Evolutionary conservation across 2,888 invertebrate genomes (phyloP), one percentile per base, ranked within the genome.

Genomic region (Caenorhabditis parvicauda): DNA sequence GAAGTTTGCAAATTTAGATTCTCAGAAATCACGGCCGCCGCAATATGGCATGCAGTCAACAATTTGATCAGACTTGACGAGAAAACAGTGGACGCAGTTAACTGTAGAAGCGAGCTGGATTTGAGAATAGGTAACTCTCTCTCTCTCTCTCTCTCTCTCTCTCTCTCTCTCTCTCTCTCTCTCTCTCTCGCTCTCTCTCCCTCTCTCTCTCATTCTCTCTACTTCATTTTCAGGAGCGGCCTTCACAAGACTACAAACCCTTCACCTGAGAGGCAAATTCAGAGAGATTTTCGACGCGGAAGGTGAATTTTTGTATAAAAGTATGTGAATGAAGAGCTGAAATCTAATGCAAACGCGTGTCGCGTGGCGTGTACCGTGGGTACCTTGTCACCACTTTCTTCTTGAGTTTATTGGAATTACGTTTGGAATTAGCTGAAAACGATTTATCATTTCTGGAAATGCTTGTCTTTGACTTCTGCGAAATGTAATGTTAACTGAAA

Each of bases 171-270:
- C n/a, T 32, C 9, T 32, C n/a, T 32, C 35, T 32, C n/a, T n/a
- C n/a, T n/a, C n/a, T n/a, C n/a, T n/a, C n/a, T n/a, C n/a, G n/a
- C n/a, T n/a, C n/a, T n/a, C n/a, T n/a, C n/a, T n/a, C n/a, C 35
- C n/a, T 9, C 35, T 9, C n/a, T 32, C 9, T 32, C 9, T 32
- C n/a, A n/a, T 12, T 12, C 35, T n/a, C 9, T 17, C 28, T 19
- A 14, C 14, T 17, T 44, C 35, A 21, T n/a, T 51, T 71, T 29
- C 38, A 76, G 75, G 79, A 59, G 96, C 98, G 45, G 91, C 98
- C 17, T 98, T 99, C 82, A 99, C 98, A 1, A 87, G 98, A 53
- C 90, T 96, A 79, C 98, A 98, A 85, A 99, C 98, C 0, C 82
- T 96, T 60, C 86, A 94, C 12, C 84, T 96, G 5, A 89, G 90